Conservation (phyloP, 2,113 vertebrate species). For the Saccopteryx bilineata region DNA sequence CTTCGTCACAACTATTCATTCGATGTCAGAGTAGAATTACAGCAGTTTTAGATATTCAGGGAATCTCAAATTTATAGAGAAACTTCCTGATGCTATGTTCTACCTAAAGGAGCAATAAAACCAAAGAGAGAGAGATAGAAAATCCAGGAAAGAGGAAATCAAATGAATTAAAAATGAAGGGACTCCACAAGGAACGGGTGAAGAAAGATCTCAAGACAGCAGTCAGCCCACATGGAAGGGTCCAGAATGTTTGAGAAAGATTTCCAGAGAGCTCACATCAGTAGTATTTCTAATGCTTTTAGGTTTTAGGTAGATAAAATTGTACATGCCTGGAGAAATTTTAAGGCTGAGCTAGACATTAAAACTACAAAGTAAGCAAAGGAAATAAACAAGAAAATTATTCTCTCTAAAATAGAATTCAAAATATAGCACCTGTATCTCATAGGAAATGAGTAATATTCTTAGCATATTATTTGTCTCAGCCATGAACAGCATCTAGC, state of each 20-base stretch:
- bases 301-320: not conserved
- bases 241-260: not conserved
- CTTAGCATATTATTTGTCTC: not conserved
- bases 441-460: not conserved
- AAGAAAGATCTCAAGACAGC: not conserved
- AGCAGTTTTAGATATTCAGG: not conserved
- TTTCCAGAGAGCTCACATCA: not conserved
- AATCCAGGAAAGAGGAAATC: not conserved
- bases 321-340: not conserved
- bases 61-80: not conserved
- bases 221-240: rapidly evolving
- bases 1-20: not conserved
- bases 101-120: not conserved
- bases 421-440: not conserved
- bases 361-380: not conserved
- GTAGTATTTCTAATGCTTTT: too few species aligned
- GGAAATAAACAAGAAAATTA: not conserved
- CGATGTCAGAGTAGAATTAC: not conserved
- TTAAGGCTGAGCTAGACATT: not conserved
- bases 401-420: not conserved
- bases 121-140: not conserved
- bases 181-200: not conserved
- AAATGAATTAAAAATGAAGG: not conserved
- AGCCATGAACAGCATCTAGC: not conserved
- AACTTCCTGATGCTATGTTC: not conserved